A percentile compares a stretch with the other conserved stretches of the same genome.
Conservation (phyloP, 2,888 invertebrate genomes). For the Sesia bembeciformis region DNA sequence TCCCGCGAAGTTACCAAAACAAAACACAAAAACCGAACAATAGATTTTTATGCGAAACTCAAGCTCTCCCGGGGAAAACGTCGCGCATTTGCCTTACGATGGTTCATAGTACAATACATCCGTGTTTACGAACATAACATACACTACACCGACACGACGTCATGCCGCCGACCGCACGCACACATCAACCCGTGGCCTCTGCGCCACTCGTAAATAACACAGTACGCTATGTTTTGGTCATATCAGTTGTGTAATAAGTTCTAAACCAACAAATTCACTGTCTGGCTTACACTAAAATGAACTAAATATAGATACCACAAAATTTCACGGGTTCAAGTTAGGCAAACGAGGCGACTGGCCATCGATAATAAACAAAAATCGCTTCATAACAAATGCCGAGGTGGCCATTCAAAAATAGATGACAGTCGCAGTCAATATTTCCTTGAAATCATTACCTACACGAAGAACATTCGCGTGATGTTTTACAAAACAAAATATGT, state of each 20-base stretch:
- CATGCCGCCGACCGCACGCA: conserved; percentile 47
- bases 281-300: conserved; percentile 6
- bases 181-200: conserved; percentile 31
- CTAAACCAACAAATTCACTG: background rate
- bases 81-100: conserved; percentile 2
- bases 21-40: conserved; percentile 1
- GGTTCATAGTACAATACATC: conserved; percentile 27
- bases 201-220: conserved; percentile 51
- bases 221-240: conserved; percentile 25
- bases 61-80: conserved; percentile 9
- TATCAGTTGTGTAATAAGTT: conserved; percentile 14
- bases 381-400: background rate
- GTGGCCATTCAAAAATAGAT: too few relatives aligned
- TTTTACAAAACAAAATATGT: conserved; percentile 17
- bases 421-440: background rate
- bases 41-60: conserved; percentile 6
- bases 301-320: background rate
- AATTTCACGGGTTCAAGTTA: background rate
- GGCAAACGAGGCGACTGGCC: too few relatives aligned
- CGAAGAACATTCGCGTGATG: background rate
- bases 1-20: conserved; percentile 35
- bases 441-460: background rate
- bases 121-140: conserved; percentile 46
- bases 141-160: conserved; percentile 52
- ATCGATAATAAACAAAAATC: background rate